Conservation (phyloP, 2,797 vertebrate species). For the Aldrovandia affinis region DNA sequence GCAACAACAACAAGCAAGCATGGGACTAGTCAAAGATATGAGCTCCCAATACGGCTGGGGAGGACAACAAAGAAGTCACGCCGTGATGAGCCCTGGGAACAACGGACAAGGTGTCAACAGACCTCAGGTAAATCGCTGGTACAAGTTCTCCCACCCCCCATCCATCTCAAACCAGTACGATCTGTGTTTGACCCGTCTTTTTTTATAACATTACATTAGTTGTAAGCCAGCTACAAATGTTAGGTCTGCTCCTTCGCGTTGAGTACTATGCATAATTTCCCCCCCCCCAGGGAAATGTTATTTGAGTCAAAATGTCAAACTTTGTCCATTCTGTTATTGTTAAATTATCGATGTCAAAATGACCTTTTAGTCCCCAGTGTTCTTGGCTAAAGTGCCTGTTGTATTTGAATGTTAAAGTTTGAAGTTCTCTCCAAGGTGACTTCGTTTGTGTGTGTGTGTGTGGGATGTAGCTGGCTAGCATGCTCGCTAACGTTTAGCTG, state of each 20-base stretch:
- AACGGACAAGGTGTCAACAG: slow-evolving; percentile 73
- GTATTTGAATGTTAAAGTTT: slow-evolving; percentile 35
- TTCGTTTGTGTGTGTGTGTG: too few relatives aligned
- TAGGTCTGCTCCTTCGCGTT: background rate
- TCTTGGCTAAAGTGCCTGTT: background rate
- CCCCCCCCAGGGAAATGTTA: background rate
- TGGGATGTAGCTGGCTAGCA: slow-evolving; percentile 30
- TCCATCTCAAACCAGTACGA: background rate
- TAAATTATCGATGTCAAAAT: background rate
- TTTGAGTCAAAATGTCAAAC: background rate
- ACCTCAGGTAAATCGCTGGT: slow-evolving; percentile 86
- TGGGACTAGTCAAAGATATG: too few relatives aligned
- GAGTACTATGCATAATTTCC: slow-evolving; percentile 16
- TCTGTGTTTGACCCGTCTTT: too few relatives aligned
- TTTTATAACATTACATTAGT: slow-evolving; percentile 26
- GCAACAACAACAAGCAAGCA: too few relatives aligned
- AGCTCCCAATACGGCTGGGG: slow-evolving; percentile 83
- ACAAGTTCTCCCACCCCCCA: too few relatives aligned
- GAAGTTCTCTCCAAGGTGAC: slow-evolving; percentile 71
- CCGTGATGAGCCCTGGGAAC: slow-evolving; percentile 85
- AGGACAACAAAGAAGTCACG: slow-evolving; percentile 84
- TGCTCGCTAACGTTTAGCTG: slow-evolving; percentile 11
- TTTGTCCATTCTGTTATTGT: background rate
- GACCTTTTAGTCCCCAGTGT: background rate
- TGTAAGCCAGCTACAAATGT: accelerated